Conservation (phyloP, 1,140 invertebrate species). For the Drosophila pruinosa region DNA sequence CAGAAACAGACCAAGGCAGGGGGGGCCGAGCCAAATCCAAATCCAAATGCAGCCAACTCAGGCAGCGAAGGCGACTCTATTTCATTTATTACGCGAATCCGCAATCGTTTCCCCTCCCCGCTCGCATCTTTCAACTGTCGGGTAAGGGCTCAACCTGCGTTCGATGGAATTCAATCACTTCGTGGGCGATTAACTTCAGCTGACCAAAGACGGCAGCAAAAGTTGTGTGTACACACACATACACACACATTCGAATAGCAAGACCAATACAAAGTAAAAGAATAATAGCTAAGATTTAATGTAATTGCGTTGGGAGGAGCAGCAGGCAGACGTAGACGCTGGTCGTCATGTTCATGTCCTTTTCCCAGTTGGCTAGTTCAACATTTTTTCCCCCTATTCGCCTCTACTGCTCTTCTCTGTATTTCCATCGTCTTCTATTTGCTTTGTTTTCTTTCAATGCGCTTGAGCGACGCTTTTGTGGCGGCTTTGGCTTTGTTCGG, state of each 20-base stretch:
- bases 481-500: slow-evolving; percentile 72
- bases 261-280: slow-evolving; percentile 67
- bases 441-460: slow-evolving; percentile 49
- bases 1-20: slow-evolving; percentile 54
- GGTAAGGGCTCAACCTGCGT: slow-evolving; percentile 62
- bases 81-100: slow-evolving; percentile 71
- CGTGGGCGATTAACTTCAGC: slow-evolving; percentile 74
- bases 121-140: background rate
- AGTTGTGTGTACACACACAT: slow-evolving; percentile 40
- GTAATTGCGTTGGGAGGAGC: slow-evolving; percentile 61
- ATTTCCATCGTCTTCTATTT: slow-evolving; percentile 32
- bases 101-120: background rate
- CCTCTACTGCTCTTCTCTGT: slow-evolving; percentile 1
- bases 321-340: background rate
- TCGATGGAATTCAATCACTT: slow-evolving; percentile 81
- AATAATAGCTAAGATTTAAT: slow-evolving; percentile 80
- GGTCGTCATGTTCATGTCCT: slow-evolving; percentile 60
- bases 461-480: slow-evolving; percentile 53
- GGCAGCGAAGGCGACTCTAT: slow-evolving; percentile 50
- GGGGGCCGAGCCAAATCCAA: background rate
- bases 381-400: slow-evolving; percentile 32
- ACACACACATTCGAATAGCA: background rate
- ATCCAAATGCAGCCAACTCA: slow-evolving; percentile 54
- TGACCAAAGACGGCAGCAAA: slow-evolving; percentile 38
- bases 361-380: slow-evolving; percentile 66